These are phyloP conservation scores for Prunella strophiata DNA, from an alignment of 2,797 vertebrate genomes.

Conservation along the genomic window DNA sequence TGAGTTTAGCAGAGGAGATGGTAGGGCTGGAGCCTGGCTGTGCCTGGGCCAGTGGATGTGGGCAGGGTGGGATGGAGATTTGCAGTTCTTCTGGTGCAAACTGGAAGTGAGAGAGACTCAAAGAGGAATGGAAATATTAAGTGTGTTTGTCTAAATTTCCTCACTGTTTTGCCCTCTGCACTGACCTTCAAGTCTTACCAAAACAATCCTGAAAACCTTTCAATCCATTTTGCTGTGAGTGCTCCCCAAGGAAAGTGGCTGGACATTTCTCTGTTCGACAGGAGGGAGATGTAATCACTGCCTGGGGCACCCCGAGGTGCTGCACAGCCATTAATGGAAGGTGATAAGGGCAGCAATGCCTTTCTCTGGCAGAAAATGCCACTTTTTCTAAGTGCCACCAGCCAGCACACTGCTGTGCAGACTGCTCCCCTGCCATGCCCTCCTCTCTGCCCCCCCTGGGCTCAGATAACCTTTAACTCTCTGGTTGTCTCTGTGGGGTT, in stretches of 20 bases:
- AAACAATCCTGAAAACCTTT: conserved; percentile 10
- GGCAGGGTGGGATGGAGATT: not conserved
- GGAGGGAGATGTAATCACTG: conserved; percentile 29
- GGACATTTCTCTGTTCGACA: not conserved
- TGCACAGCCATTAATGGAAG: conserved; percentile 32
- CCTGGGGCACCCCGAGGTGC: conserved; percentile 37
- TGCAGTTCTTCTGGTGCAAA: not conserved
- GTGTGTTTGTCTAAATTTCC: not conserved
- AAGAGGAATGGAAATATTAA: not conserved
- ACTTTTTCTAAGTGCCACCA: conserved; percentile 26
- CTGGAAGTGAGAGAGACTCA: not conserved
- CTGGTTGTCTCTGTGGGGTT: rapidly evolving
- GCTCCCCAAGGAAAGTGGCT: not conserved
- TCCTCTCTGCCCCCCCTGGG: conserved; percentile 16
- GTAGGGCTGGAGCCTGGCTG: not conserved
- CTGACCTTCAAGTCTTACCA: not conserved
- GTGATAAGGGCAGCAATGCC: conserved; percentile 23
- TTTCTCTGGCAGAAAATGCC: conserved; percentile 40
- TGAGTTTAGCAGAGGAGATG: not conserved
- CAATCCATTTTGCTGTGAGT: conserved; percentile 28
- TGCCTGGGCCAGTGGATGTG: no score
- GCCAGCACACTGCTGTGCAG: conserved; percentile 13
- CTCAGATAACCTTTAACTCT: conserved; percentile 45
- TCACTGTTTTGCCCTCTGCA: not conserved
- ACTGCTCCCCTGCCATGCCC: conserved; percentile 30